Evolutionary conservation across 1,140 invertebrate species (phyloP).

Genomic region (Ephestia elutella): DNA sequence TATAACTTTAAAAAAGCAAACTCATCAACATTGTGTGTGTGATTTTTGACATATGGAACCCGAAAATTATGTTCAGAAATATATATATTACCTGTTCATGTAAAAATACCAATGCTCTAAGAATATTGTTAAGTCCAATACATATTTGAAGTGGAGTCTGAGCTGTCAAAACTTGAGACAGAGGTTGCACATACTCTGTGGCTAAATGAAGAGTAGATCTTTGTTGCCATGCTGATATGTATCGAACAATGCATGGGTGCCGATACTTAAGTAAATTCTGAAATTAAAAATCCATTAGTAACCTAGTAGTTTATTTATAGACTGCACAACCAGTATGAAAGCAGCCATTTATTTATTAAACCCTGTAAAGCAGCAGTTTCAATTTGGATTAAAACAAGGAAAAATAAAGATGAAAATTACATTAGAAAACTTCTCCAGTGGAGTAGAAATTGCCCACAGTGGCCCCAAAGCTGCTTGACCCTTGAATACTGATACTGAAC

Average conservation of each 20-base stretch:
- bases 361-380: too few species aligned
- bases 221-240: conserved; percentile 85
- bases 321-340: too few species aligned
- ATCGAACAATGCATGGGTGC: conserved; percentile 87
- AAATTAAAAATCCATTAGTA: conserved; percentile 37
- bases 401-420: conserved; percentile 69
- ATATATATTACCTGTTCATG: conserved; percentile 83
- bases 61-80: too few species aligned
- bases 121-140: conserved; percentile 83
- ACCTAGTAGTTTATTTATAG: too few species aligned
- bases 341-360: too few species aligned
- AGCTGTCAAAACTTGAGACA: conserved; percentile 77
- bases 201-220: conserved; percentile 82
- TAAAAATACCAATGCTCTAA: conserved; percentile 85
- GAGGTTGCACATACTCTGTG: conserved; percentile 83
- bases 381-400: too few species aligned
- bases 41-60: too few species aligned
- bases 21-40: too few species aligned
- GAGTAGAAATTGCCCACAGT: conserved; percentile 78
- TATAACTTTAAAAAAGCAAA: too few species aligned
- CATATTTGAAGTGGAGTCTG: conserved; percentile 85
- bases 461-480: conserved; percentile 78
- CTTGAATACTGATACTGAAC: conserved; percentile 83
- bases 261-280: conserved; percentile 88
- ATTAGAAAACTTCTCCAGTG: conserved; percentile 83